Base-by-base conservation (phyloP, 2,113 vertebrate genomes). In the Chionis minor region DNA sequence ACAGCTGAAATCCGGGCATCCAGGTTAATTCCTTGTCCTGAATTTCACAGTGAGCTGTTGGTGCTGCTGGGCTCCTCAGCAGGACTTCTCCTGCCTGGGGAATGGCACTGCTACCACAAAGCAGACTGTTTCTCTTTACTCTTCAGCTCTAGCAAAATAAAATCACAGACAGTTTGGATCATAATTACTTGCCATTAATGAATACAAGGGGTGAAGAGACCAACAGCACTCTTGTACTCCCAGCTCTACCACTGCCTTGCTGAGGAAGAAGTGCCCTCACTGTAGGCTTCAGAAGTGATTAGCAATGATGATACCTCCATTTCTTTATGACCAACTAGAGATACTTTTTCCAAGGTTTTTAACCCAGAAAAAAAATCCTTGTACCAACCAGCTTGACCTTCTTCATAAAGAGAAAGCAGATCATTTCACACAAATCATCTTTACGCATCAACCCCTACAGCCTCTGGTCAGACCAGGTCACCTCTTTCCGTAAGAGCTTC, bases 321-420 rank as follows among this genome's bases (percentile, higher is more conserved):
- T 90, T 69, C 27, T 14, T 20, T 26, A 47, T 85, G 51, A 77
- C 8, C 58, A 86, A 38, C 13, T 32, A 26, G 33, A 66, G 44
- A 35, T 5, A 40, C 0, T 54, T 85, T 70, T 73, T 67, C 45
- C 4, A 2, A 73, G 32, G 4, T 10, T 86, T 86, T 86, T 62
- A 40, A 87, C 12, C 14, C 42, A 55, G n/a, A 87, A 96, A 85
- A 17, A 81, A 89, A 95, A 82, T 47, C 54, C 28, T 58, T 61
- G n/a, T n/a, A 90, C 15, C 23, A 33, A 70, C 33, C 42, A 56
- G 67, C 22, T 24, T 77, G 67, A 82, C 71, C 54, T 79, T 59
- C 26, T 67, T 45, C 45, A 22, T 77, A 62, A 71, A 38, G 33
- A 81, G 22, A 20, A 49, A 62, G 45, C 54, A 83, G 74, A 90